A percentile compares a stretch with the other conserved stretches of the same genome.
These are phyloP conservation scores for Orthonyx spaldingii DNA, from an alignment of 2,113 vertebrate species.

Conservation along the genomic window DNA sequence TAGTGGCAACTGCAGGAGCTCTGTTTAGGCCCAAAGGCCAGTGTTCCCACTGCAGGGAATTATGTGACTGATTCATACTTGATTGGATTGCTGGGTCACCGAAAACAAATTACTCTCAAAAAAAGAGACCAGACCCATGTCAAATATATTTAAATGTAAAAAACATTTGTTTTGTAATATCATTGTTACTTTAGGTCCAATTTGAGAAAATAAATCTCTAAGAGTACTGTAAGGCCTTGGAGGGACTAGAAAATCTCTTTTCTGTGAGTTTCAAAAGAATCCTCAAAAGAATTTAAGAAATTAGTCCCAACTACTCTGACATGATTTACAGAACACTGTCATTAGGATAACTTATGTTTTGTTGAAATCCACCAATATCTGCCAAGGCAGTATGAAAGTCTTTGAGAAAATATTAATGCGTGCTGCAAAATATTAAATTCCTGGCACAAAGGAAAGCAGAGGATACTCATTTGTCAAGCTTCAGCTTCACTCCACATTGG, in stretches of 20 bases:
- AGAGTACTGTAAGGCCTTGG: not conserved
- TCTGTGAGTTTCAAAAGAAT: constrained; percentile 9
- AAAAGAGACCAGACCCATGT: not conserved
- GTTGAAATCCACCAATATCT: constrained; percentile 28
- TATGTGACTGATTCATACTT: not conserved
- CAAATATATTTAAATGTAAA: constrained; percentile 26
- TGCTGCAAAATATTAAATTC: constrained; percentile 2
- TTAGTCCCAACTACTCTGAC: not conserved
- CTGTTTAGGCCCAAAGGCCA: not conserved
- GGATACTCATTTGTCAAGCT: not conserved
- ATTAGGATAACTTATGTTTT: not conserved
- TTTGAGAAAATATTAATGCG: constrained; percentile 21
- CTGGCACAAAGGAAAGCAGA: not conserved
- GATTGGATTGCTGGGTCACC: not conserved
- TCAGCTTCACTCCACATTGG: not conserved
- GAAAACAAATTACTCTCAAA: not conserved
- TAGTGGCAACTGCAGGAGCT: not conserved
- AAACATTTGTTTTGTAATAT: constrained; percentile 14
- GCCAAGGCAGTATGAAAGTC: constrained; percentile 13
- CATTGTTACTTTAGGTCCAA: not conserved
- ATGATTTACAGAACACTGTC: constrained; percentile 12
- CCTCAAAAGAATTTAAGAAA: constrained; percentile 35
- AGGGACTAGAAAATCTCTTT: constrained; percentile 27
- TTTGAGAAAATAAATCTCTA: constrained; percentile 13
- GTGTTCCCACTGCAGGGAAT: not conserved